Conservation (phyloP, 1,140 invertebrate genomes). For the Pissodes strobi region DNA sequence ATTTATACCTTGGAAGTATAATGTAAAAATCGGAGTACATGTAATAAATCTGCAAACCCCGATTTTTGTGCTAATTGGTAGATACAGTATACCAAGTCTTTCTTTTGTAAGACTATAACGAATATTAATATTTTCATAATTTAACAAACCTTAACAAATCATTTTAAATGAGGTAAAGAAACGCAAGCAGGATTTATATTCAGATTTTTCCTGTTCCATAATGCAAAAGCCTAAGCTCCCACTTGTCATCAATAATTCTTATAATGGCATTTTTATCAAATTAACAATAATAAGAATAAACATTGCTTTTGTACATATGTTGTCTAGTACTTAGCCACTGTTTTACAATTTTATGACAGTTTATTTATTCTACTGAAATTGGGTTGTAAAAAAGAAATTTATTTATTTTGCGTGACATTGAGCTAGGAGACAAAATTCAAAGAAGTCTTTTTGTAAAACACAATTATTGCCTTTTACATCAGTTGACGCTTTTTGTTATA, state of each 20-base stretch:
- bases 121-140: no score
- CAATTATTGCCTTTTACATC: constrained; percentile 6
- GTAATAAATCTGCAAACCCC: no score
- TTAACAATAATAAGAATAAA: constrained; percentile 35
- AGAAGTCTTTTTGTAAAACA: constrained; percentile 2
- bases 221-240: constrained; percentile 5
- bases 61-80: no score
- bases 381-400: constrained; percentile 11
- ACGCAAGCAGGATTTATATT: background rate
- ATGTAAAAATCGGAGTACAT: no score
- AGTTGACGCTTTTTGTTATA: constrained; percentile 10
- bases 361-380: constrained; percentile 13
- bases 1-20: no score
- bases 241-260: background rate
- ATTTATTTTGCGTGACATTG: constrained; percentile 13
- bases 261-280: constrained; percentile 29
- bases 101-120: no score
- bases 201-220: background rate
- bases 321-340: constrained; percentile 40
- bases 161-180: no score
- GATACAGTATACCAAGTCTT: no score
- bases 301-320: constrained; percentile 39
- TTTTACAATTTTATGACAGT: constrained; percentile 28
- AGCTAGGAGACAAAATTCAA: background rate
- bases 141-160: no score